A percentile compares a stretch with the other conserved stretches of the same genome.
Conservation (phyloP, 2,797 vertebrate species). For the Siniperca scherzeri region DNA sequence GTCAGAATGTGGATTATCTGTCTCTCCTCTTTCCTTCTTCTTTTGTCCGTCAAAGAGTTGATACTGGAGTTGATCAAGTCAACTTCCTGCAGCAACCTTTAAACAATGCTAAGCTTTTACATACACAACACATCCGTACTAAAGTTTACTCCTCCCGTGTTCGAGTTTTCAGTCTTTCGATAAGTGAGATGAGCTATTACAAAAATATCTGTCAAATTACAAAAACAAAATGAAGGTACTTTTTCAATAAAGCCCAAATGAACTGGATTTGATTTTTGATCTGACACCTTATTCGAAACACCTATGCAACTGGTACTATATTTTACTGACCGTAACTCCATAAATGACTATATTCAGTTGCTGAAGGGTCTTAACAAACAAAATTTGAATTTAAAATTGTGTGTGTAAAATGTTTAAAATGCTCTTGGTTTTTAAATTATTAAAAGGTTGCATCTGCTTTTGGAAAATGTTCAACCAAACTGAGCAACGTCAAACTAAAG, state of each 20-base stretch:
- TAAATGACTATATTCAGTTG: neutral
- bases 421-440: neutral
- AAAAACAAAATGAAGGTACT: neutral
- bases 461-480: neutral
- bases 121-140: neutral
- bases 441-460: neutral
- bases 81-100: constrained; percentile 23
- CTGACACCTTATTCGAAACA: neutral
- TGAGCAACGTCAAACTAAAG: neutral
- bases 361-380: neutral
- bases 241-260: neutral
- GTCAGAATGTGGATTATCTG: constrained; percentile 10
- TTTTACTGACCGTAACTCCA: neutral
- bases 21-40: constrained; percentile 30
- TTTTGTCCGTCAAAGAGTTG: constrained; percentile 21
- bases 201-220: neutral
- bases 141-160: neutral
- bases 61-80: constrained; percentile 18
- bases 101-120: constrained; percentile 8
- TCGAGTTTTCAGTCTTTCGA: neutral
- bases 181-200: neutral
- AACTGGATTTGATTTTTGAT: neutral
- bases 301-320: no score
- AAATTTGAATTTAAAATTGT: neutral
- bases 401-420: neutral